Base-by-base conservation (phyloP, 2,888 invertebrate species). In the Labia minor region DNA sequence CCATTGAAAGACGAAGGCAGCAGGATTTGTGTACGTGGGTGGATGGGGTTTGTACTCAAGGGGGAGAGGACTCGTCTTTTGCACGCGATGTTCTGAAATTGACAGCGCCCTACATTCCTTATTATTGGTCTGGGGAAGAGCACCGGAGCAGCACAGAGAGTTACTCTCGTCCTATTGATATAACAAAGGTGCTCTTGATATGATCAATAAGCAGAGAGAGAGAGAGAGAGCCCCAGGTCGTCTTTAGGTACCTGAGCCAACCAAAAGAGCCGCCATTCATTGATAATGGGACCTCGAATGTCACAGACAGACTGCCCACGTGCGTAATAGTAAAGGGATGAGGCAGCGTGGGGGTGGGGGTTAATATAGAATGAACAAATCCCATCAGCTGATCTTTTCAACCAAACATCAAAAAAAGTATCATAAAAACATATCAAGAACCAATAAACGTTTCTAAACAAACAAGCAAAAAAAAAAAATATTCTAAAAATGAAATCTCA, bases 11-110 rank as follows among this genome's bases (percentile, higher is more conserved):
- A 26, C 26, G 26, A 49, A 14, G 49, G 49, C 3, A 49, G 14
- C 4, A 8, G 26, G 26, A 14, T 4, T 49, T 49, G 49, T 8
- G n/a, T n/a, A n/a, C n/a, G n/a, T n/a, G n/a, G 49, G 49, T 49
- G 14, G 3, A 11, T 8, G 14, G 49, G 16, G 14, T 2, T 3
- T 14, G 14, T 8, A 49, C n/a, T 49, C 6, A 33, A 8, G 14
- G n/a, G 16, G 49, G 16, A 3, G 4, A 14, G 3, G 49, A 3
- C n/a, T 11, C 49, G 49, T 49, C 49, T 49, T 49, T 49, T 49
- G 49, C 49, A 49, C 49, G 49, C 49, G n/a, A 49, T 16, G 49
- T 49, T 49, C 49, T 49, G 49, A 49, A 49, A 49, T 49, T 49
- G 49, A 49, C 49, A 49, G 49, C 49, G 49, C 14, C 49, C 49